These are phyloP conservation scores for Trogon surrucura DNA, from an alignment of 2,113 vertebrate species.

Conservation along the genomic window DNA sequence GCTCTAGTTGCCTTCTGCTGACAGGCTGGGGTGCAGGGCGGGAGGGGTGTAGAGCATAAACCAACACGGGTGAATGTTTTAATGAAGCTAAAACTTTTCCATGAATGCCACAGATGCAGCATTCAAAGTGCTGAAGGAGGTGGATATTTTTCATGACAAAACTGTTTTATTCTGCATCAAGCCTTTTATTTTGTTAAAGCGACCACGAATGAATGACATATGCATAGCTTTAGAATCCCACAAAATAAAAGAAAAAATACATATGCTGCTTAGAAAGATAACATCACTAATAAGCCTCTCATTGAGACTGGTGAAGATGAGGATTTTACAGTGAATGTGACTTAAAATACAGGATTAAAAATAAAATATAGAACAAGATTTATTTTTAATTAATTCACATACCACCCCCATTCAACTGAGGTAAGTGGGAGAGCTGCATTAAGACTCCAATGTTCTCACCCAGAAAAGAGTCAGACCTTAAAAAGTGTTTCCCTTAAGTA, in stretches of 20 bases:
- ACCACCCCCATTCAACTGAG: not conserved
- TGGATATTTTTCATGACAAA: not conserved
- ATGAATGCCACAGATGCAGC: fast-evolving
- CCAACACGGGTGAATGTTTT: not conserved
- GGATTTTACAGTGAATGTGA: not conserved
- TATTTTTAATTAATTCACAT: slow-evolving; percentile 45
- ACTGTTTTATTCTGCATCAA: not conserved
- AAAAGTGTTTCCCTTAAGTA: not conserved
- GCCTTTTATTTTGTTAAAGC: not conserved
- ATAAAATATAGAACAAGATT: not conserved
- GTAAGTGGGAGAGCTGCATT: not conserved
- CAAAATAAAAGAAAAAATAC: not conserved
- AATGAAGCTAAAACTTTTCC: not conserved
- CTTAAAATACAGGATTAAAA: slow-evolving; percentile 9
- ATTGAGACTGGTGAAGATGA: not conserved
- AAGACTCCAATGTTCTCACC: not conserved
- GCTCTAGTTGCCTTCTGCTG: not conserved
- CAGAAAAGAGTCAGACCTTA: not conserved
- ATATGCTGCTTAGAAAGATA: not conserved
- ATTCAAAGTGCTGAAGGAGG: not conserved
- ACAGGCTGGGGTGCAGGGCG: not conserved
- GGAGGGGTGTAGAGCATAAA: not conserved
- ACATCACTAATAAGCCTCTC: not conserved
- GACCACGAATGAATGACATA: not conserved
- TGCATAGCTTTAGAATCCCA: not conserved